These are phyloP conservation scores for Calcarius lapponicus DNA, from an alignment of 2,797 vertebrate genomes.

Conservation along the genomic window DNA sequence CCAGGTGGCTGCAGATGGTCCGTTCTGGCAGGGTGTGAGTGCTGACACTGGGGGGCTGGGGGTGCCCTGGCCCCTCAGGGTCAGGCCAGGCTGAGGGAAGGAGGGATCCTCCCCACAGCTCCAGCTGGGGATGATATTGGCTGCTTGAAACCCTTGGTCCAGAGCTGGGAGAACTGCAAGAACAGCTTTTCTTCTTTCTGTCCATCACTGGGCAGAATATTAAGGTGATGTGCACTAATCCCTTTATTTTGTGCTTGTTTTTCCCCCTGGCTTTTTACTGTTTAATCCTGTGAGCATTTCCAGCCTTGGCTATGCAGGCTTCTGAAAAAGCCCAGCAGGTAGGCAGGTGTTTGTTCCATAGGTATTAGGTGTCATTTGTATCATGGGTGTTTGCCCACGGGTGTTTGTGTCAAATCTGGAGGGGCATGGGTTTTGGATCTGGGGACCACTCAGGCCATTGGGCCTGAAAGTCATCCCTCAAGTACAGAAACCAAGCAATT, in stretches of 20 bases:
- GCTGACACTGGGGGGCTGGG: too few species aligned
- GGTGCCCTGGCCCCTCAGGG: too few species aligned
- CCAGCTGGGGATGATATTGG: too few species aligned
- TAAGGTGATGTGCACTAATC: not conserved
- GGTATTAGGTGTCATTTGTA: not conserved
- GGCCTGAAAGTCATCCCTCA: not conserved
- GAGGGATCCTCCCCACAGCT: too few species aligned
- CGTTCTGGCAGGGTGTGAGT: too few species aligned
- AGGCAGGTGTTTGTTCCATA: not conserved
- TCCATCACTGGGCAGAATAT: not conserved
- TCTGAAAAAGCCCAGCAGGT: not conserved
- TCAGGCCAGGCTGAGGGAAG: not conserved
- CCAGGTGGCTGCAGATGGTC: not conserved
- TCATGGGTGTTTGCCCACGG: not conserved
- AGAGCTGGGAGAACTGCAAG: too few species aligned
- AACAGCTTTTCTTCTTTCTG: not conserved
- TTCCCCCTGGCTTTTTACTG: not conserved
- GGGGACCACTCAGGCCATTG: not conserved
- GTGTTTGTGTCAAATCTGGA: not conserved
- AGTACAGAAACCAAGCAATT: not conserved
- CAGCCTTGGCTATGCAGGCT: not conserved
- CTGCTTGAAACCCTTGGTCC: too few species aligned
- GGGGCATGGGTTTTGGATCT: not conserved
- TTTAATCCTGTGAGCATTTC: not conserved
- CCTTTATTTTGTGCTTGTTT: not conserved